A percentile compares a stretch with the other conserved stretches of the same genome.
Conservation (phyloP, 2,113 vertebrate species). For the Phoenicopterus ruber region DNA sequence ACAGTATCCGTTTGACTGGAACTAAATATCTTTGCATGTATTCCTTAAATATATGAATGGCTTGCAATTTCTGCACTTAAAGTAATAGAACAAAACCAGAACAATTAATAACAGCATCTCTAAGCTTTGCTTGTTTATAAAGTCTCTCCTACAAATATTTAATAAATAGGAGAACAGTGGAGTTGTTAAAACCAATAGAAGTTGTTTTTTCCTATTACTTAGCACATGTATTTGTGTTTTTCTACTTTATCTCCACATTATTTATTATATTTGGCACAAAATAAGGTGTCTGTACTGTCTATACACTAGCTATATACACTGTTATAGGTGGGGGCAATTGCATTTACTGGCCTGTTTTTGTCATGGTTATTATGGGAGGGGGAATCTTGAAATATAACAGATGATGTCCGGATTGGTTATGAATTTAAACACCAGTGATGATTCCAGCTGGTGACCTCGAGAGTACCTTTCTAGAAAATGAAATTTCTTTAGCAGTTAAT, state of each 20-base stretch:
- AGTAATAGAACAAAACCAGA: not conserved
- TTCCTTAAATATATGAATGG: not conserved
- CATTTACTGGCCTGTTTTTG: not conserved
- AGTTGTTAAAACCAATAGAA: not conserved
- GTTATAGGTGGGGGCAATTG: not conserved
- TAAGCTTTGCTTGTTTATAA: not conserved
- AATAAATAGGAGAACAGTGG: not conserved
- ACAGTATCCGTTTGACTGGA: not conserved
- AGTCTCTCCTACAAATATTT: not conserved
- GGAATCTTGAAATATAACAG: not conserved
- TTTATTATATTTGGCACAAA: not conserved
- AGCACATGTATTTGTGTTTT: not conserved
- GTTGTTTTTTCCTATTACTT: not conserved
- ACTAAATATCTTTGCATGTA: rapidly evolving
- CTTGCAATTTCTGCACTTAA: not conserved
- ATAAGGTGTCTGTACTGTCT: not conserved
- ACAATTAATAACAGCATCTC: not conserved
- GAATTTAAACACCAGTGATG: not conserved
- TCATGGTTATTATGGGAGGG: not conserved
- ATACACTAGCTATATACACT: not conserved
- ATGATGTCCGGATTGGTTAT: not conserved
- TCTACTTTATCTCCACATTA: not conserved
- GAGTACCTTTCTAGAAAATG: not conserved
- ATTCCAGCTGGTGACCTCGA: not conserved
- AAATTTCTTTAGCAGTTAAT: not conserved